Base-by-base conservation (phyloP, 2,113 vertebrate species). In the Heteronetta atricapilla region DNA sequence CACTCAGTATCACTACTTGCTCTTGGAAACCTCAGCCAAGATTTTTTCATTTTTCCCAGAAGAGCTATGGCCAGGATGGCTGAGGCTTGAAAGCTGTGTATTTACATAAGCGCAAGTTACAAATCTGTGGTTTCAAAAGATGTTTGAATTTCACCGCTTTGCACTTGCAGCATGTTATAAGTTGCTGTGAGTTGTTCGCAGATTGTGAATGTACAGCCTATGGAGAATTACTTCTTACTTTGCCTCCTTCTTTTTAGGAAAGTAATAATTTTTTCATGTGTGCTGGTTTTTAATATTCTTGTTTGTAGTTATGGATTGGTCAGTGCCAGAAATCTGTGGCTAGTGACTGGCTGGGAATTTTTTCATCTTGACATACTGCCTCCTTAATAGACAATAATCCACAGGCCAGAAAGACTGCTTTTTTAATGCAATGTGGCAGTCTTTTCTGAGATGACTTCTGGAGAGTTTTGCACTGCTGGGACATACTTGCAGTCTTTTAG, bases 41-140 rank as follows among this genome's bases (percentile, higher is more conserved):
- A 90, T 76, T 96, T 93, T 90, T 95, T 94, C 11, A 1, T 94
- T 96, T 88, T 90, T 93, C 93, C 90, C 93, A 80, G 93, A 93
- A 96, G 95, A 90, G 73, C 91, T 84, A 76, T 76, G 90, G 92
- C 77, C 88, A 59, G 88, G 63, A 90, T 2, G 92, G 93, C 95
- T 92, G 93, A 95, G 90, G 53, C 81, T 90, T 90, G 96, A 93
- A 87, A 93, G 90, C 90, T 87, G 86, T 89, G 88, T 97, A 95
- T 98, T 98, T 98, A 97, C 96, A 97, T 97, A 98, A 97, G 97
- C 56, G 7, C 94, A 94, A 97, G 97, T 97, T 98, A 97, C 97
- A 96, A 97, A 97, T 97, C 97, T 97, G 96, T 93, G 97, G 96
- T 95, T 97, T 97, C 91, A 5, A 46, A 96, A 96, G 96, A 97